Evolutionary conservation across 2,113 vertebrate genomes (phyloP), one percentile per base, ranked within the genome.

Genomic region (Ginglymostoma cirratum): DNA sequence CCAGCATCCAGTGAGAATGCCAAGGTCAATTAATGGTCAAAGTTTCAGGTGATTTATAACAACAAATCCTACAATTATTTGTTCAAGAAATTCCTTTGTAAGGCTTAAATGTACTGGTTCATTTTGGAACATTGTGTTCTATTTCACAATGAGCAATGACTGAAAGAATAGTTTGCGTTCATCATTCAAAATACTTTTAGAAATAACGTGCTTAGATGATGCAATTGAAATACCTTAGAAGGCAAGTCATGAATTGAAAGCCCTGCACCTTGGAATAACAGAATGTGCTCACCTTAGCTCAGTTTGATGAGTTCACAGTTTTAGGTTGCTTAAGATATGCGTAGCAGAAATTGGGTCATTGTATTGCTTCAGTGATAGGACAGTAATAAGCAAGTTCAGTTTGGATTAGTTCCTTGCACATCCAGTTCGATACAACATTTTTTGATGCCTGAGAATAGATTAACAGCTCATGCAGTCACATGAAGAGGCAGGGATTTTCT

Each of bases 31-130:
- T 94, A 66, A 94, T 70, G 38, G 92, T 45, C 66, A 94, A 94
- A 70, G 69, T 70, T 72, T 95, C 94, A 76, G 94, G 67, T 72
- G 67, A 95, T 95, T 95, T 52, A 72, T 95, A 45, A 48, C 67
- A 76, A 23, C 27, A 24, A 48, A 45, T 52, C 52, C 24, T 52
- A 15, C 34, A 76, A 48, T 95, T 95, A 69, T 72, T 95, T 95
- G 27, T 69, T 72, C 94, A 95, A 69, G 67, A 52, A 95, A 95
- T 95, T 52, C 45, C 69, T 95, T 95, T 70, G 69, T 27, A 95
- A 52, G 38, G 67, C 48, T 72, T 72, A 52, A 12, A 34, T 90
- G 3, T n/a, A 90, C 61, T 90, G 52, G 61, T 34, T 52, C 48
- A 95, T 52, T 72, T 70, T 70, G 38, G 94, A 48, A 72, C 94